Conservation (phyloP, 2,113 vertebrate genomes). For the Neofelis nebulosa region DNA sequence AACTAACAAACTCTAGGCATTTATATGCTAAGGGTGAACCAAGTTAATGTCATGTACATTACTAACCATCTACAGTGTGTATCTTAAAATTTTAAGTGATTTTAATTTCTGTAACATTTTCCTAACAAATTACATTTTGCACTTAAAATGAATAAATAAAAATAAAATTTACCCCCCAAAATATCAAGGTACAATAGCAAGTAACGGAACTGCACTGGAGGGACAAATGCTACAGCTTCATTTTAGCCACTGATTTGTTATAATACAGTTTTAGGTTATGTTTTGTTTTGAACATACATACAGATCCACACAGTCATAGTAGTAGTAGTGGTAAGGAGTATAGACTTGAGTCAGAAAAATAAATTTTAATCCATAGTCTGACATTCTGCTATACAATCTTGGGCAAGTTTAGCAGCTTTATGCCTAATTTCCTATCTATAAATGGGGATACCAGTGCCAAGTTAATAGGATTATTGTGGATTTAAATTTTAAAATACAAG, state of each 20-base stretch:
- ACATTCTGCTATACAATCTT: neutral
- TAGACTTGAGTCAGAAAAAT: neutral
- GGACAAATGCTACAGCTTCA: neutral
- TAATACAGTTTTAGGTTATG: neutral
- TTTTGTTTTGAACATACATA: neutral
- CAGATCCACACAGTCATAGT: neutral
- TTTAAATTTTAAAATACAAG: neutral
- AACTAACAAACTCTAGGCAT: neutral
- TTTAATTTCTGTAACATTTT: neutral
- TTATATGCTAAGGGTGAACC: neutral
- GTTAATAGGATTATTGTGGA: neutral
- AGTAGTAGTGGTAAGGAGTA: neutral
- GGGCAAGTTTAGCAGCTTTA: neutral
- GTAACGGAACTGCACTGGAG: neutral
- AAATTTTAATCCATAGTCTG: neutral
- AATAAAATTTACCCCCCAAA: neutral
- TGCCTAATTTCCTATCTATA: neutral
- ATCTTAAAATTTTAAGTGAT: neutral
- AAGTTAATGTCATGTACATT: neutral
- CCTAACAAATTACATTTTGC: neutral
- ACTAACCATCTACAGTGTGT: neutral
- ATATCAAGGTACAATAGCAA: neutral
- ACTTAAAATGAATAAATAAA: neutral
- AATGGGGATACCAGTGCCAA: neutral
- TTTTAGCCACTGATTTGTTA: neutral